A percentile compares a stretch with the other conserved stretches of the same genome.
phyloP scores from a whole-genome alignment of 2,888 invertebrate species.

The Ormia ochracea region DNA sequence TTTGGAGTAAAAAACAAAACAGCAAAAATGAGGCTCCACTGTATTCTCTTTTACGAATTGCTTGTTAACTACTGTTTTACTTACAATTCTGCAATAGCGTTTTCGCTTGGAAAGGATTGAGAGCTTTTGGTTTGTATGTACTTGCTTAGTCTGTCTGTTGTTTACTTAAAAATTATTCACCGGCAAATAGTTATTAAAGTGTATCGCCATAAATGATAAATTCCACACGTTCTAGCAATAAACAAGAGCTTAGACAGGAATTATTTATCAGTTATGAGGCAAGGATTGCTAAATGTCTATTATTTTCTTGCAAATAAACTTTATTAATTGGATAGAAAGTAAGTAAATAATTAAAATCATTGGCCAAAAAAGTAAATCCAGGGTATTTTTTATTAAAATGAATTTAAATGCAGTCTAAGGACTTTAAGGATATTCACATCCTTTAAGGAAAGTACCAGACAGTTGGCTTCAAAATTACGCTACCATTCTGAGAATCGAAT shows the following conservation, averaged over 20 bases:
- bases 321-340: background rate
- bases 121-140: background rate
- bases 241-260: slow-evolving; percentile 49
- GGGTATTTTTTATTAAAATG: too few species aligned
- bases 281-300: background rate
- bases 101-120: background rate
- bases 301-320: slow-evolving; percentile 17
- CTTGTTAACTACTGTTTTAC: background rate
- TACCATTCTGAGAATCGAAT: too few species aligned
- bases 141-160: slow-evolving; percentile 15
- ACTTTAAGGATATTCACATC: too few species aligned
- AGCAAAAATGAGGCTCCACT: background rate
- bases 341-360: background rate
- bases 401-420: too few species aligned
- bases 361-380: too few species aligned
- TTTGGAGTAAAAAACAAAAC: background rate
- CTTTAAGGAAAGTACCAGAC: too few species aligned
- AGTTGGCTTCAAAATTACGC: too few species aligned
- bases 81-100: background rate
- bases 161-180: slow-evolving; percentile 43
- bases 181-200: slow-evolving; percentile 46
- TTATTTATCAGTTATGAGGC: slow-evolving; percentile 31
- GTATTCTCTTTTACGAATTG: background rate
- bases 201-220: slow-evolving; percentile 24
- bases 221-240: slow-evolving; percentile 42